Conservation (phyloP, 2,797 vertebrate genomes). For the Takifugu ocellatus region DNA sequence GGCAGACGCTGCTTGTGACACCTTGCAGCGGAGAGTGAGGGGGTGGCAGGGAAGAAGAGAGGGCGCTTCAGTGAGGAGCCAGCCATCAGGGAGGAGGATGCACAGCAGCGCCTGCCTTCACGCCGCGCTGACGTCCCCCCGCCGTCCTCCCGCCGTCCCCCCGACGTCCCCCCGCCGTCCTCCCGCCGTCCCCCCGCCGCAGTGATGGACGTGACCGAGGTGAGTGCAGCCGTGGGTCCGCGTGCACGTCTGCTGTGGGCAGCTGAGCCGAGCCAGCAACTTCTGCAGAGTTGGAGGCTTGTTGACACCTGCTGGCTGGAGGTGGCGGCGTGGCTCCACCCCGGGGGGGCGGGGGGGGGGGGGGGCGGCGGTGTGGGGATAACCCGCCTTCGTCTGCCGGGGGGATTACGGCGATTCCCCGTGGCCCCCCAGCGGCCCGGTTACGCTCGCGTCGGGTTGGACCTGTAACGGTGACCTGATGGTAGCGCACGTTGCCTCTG, state of each 20-base stretch:
- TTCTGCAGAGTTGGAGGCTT: constrained; percentile 48
- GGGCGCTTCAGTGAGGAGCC: constrained; percentile 40
- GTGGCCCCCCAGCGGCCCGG: constrained; percentile 14
- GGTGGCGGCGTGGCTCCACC: too few relatives aligned
- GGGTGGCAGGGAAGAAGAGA: constrained; percentile 38
- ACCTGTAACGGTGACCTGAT: constrained; percentile 55
- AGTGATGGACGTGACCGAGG: constrained; percentile 67
- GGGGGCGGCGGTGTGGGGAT: constrained; percentile 25
- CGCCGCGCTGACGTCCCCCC: background rate
- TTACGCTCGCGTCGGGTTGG: constrained; percentile 46
- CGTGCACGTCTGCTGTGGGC: constrained; percentile 23
- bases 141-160: constrained; percentile 30
- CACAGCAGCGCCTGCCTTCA: constrained; percentile 19
- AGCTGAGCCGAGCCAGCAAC: constrained; percentile 50
- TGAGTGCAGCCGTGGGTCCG: constrained; percentile 46
- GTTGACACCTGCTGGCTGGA: background rate
- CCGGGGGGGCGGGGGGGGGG: background rate
- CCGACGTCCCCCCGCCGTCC: background rate
- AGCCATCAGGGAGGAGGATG: background rate
- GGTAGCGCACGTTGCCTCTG: constrained; percentile 46
- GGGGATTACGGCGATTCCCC: constrained; percentile 51
- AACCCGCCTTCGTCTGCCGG: constrained; percentile 45
- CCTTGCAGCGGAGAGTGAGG: constrained; percentile 59
- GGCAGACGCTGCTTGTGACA: constrained; percentile 54
- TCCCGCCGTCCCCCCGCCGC: too few relatives aligned